Evolutionary conservation across 2,797 vertebrate genomes (phyloP).

Genomic region (Strix occidentalis): DNA sequence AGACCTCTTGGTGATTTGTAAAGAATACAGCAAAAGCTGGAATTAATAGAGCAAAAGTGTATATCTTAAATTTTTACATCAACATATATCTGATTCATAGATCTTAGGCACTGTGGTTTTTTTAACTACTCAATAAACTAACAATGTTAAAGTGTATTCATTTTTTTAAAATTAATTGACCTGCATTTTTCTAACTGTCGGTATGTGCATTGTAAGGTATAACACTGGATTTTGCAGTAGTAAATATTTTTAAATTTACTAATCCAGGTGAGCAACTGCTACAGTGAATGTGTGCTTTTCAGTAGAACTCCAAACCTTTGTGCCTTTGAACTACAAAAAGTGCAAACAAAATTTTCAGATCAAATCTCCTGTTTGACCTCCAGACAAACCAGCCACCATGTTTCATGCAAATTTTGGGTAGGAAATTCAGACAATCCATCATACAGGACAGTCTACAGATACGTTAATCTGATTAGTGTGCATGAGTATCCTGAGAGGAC

Average conservation of each 20-base stretch:
- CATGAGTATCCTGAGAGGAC: not conserved
- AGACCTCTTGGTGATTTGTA: not conserved
- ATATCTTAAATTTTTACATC: not conserved
- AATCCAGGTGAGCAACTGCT: not conserved
- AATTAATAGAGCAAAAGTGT: not conserved
- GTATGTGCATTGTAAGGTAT: not conserved
- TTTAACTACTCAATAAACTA: not conserved
- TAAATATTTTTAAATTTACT: not conserved
- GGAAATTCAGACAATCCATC: constrained; percentile 13
- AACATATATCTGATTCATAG: not conserved
- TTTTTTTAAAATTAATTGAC: not conserved
- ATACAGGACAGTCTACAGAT: not conserved
- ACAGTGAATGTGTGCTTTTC: not conserved
- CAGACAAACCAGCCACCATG: not conserved
- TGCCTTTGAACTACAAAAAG: not conserved
- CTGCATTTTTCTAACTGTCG: not conserved
- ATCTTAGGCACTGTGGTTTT: not conserved
- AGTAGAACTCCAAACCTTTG: not conserved
- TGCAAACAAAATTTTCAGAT: not conserved
- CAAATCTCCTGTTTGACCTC: not conserved
- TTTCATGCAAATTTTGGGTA: constrained; percentile 13
- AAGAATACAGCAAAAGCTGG: not conserved
- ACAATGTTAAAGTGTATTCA: not conserved
- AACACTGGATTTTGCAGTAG: not conserved
- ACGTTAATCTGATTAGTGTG: not conserved